Evolutionary conservation across 1,140 invertebrate genomes (phyloP), one percentile per base, ranked within the genome.

Genomic region (Drosophila baimaii): DNA sequence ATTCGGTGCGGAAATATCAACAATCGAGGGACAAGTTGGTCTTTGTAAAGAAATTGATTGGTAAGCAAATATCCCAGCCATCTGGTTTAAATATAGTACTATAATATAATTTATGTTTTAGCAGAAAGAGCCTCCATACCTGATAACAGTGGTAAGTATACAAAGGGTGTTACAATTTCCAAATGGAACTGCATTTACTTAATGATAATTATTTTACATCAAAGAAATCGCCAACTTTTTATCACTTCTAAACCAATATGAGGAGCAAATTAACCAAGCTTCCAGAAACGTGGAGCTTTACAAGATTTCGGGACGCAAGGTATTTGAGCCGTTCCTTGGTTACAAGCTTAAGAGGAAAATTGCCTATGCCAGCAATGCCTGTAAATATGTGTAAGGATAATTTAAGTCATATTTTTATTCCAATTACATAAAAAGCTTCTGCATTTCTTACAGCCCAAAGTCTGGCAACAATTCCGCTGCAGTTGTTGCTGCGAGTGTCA

Each of bases 361-460:
- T 19, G 47, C 73, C 5, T 75, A 29, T 19, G 57, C 74, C 27
- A 77, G 65, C 17, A 39, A 3, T 25, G 44, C 35, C 3, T 66
- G 72, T n/a, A 47, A 66, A 44, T 81, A 62, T 49, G 8, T 37
- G 79, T 77, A 46, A 35, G 79, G 49, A 21, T 25, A 37, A n/a
- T 0, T 7, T 31, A 21, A 1, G 17, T 6, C 17, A 1, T 27
- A 5, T 2, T 5, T n/a, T 5, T 25, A 25, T n/a, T 47, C 0
- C 9, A n/a, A 47, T 25, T 5, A 2, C 3, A 0, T 10, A 29
- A 17, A 17, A 17, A n/a, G n/a, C n/a, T n/a, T n/a, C n/a, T 0
- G 1, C n/a, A 6, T 49, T 9, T 17, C 6, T 49, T n/a, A 19
- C 19, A 76, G 64, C 9, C 15, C 17, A 39, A 46, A 27, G 19